Conservation (phyloP, 2,113 vertebrate genomes). For the Nycticorax nycticorax region DNA sequence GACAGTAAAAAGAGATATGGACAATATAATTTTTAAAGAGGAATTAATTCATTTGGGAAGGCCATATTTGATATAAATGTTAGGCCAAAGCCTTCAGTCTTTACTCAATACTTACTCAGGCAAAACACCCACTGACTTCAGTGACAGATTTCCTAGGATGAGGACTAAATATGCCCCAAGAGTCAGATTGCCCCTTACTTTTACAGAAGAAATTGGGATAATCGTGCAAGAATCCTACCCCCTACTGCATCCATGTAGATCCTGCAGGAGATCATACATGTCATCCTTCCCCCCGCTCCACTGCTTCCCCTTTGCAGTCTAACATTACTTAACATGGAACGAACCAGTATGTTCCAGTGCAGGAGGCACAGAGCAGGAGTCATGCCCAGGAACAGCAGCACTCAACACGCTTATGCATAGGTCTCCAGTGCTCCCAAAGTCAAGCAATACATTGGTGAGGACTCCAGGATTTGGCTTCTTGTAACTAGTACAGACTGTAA, state of each 20-base stretch:
- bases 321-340: background rate
- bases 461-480: background rate
- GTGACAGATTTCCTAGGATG: constrained; percentile 15
- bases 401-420: background rate
- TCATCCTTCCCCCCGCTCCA: fast-evolving
- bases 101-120: constrained; percentile 43
- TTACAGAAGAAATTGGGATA: background rate
- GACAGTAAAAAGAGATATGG: constrained; percentile 59
- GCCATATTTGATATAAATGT: constrained; percentile 52
- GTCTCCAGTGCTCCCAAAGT: background rate
- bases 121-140: constrained; percentile 22
- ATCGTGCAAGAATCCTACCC: background rate
- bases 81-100: constrained; percentile 42
- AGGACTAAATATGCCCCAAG: constrained; percentile 23
- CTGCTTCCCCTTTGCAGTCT: background rate
- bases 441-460: background rate
- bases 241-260: background rate
- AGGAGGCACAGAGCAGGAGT: background rate
- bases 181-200: background rate
- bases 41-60: constrained; percentile 60
- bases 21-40: constrained; percentile 63
- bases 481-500: background rate
- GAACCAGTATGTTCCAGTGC: fast-evolving
- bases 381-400: background rate
- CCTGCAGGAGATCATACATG: fast-evolving